phyloP scores from a whole-genome alignment of 92 coral and sea anemone genomes.

The Zoanthus solanderi region DNA sequence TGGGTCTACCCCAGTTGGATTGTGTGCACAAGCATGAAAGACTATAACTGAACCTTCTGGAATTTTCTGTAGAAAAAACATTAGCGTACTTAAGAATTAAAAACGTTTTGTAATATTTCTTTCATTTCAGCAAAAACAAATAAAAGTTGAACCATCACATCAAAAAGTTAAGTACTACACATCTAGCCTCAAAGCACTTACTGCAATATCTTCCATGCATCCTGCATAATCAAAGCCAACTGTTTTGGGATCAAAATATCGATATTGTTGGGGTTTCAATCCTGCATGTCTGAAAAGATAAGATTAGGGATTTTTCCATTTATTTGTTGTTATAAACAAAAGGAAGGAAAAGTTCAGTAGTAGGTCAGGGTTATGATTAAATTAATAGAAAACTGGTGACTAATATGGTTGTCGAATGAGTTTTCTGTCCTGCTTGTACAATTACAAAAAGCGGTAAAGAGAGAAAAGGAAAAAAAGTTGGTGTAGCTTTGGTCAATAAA shows the following conservation, averaged over 20 bases:
- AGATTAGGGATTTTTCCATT: no score
- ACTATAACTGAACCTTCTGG: slow-evolving; percentile 89
- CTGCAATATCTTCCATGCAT: slow-evolving; percentile 90
- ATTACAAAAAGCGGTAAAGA: no score
- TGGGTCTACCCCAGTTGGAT: slow-evolving; percentile 99
- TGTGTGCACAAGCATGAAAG: slow-evolving; percentile 98
- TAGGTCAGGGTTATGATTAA: no score
- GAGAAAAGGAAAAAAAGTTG: no score
- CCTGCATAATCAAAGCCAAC: slow-evolving; percentile 98
- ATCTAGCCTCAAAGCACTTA: slow-evolving; percentile 47
- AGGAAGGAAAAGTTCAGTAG: background rate
- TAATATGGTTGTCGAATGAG: no score
- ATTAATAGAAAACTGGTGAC: no score
- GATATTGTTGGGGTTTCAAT: slow-evolving; percentile 78
- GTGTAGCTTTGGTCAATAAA: no score
- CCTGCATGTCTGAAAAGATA: slow-evolving; percentile 77
- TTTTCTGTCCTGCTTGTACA: no score
- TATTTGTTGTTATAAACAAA: no score
- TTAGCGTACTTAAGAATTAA: background rate
- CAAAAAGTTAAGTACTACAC: background rate
- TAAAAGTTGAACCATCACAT: background rate
- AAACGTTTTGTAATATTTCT: no score
- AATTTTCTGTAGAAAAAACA: slow-evolving; percentile 67
- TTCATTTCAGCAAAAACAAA: background rate
- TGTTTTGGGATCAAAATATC: slow-evolving; percentile 92